A percentile compares a stretch with the other conserved stretches of the same genome.
Evolutionary conservation across 1,140 invertebrate genomes (phyloP).

Genomic region (Pseudobourletiella spinata): DNA sequence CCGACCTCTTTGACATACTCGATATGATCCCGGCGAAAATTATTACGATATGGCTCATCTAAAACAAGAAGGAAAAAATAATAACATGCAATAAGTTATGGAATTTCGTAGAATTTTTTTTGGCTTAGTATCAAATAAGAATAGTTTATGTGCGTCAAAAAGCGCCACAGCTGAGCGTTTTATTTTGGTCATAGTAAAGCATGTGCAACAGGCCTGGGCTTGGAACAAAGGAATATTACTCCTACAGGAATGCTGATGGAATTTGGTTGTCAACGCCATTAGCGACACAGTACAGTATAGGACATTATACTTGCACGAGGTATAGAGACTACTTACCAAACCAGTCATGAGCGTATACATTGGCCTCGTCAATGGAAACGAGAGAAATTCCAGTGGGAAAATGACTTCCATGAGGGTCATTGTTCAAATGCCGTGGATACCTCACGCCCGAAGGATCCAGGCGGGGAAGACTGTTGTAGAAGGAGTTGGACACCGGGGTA

Average conservation of each 20-base stretch:
- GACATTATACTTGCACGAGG: too few species aligned
- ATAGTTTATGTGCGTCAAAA: too few species aligned
- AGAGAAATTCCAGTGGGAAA: neutral
- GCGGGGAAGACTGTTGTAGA: neutral
- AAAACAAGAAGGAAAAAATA: slow-evolving; percentile 39
- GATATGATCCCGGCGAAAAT: slow-evolving; percentile 66
- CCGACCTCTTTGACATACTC: slow-evolving; percentile 75
- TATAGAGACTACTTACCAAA: slow-evolving; percentile 46
- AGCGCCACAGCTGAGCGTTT: too few species aligned
- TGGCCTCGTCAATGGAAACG: slow-evolving; percentile 21
- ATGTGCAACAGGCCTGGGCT: too few species aligned
- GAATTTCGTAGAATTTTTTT: too few species aligned
- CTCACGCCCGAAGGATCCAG: neutral
- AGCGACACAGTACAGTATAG: too few species aligned
- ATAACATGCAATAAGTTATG: neutral
- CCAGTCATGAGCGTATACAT: slow-evolving; percentile 40
- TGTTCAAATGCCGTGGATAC: neutral
- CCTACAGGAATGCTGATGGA: too few species aligned
- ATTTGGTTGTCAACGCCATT: too few species aligned
- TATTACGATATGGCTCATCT: slow-evolving; percentile 54
- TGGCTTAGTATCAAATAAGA: too few species aligned
- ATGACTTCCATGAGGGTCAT: neutral
- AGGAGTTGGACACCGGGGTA: slow-evolving; percentile 8
- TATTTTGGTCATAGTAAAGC: too few species aligned
- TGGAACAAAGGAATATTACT: too few species aligned